Base-by-base conservation (phyloP, 2,888 invertebrate genomes). In the Hoplodrina ambigua region DNA sequence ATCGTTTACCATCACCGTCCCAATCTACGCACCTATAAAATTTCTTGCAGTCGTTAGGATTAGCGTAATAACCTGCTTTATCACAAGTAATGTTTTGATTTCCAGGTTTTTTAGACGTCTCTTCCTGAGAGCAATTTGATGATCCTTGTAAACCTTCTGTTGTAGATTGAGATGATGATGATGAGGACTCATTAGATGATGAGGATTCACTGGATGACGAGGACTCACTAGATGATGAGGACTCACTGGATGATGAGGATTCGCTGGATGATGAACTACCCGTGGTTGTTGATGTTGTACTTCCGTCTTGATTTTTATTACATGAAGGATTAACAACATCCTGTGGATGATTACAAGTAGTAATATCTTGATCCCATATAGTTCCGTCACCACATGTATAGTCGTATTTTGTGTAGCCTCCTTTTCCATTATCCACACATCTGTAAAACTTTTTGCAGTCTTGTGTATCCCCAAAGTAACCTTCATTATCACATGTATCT, bases 311-410 rank as follows among this genome's bases (percentile, higher is more conserved):
- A 60, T 68, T 80, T 72, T 85, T 75, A 69, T 85, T 83, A 84
- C 96, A 96, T 19, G 94, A 91, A 17, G 92, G 91, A 72, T 92
- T 91, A 54, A 78, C 77, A 25, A 96, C 95, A 79, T 94, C 93
- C 83, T 90, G 88, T 61, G 95, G 94, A 86, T 95, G 94, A 86
- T 96, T 96, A 83, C 96, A 96, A 46, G 91, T 89, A 54, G 85
- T 88, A 56, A 96, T 87, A 57, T 95, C 94, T 86, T 96, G 96
- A 89, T 97, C 97, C 97, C 97, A 97, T n/a, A 96, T 97, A 0
- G 97, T 97, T 46, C 97, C 97, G 59, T 97, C 96, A 0, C 96
- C 97, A 85, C 97, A 97, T 49, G 91, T 92, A 82, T 97, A 97
- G 19, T 97, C 96, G 83, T 97, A 97, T 88, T 96, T 96, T 3